These are phyloP conservation scores for Willisornis vidua DNA, from an alignment of 2,113 vertebrate genomes.

Conservation along the genomic window DNA sequence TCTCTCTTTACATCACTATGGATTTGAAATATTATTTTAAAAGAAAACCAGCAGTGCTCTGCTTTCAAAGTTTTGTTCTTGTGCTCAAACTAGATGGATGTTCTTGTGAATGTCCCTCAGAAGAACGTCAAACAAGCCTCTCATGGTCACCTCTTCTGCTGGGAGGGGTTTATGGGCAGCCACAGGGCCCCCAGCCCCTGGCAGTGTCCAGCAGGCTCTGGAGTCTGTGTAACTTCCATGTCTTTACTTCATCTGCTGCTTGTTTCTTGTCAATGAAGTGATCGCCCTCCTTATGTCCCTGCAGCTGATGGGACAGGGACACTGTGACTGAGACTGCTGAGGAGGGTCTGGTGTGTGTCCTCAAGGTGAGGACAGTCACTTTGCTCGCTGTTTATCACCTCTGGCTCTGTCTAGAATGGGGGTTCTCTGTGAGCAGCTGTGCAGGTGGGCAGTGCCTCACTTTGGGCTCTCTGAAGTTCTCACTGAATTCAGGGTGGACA, in stretches of 20 bases:
- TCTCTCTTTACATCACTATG: background rate
- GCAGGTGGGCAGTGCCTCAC: background rate
- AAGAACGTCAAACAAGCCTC: background rate
- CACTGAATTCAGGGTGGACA: fast-evolving
- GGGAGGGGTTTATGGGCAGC: background rate
- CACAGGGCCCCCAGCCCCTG: background rate
- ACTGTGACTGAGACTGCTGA: background rate
- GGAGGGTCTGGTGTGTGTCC: background rate
- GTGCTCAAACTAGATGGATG: background rate
- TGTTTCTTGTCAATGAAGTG: background rate
- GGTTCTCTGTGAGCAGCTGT: fast-evolving
- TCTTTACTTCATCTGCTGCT: background rate
- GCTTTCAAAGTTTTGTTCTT: background rate
- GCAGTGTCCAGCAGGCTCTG: fast-evolving
- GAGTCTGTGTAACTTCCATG: background rate
- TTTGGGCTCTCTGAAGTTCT: background rate
- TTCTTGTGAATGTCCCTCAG: fast-evolving
- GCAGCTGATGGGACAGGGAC: background rate
- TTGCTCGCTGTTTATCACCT: fast-evolving
- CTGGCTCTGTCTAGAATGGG: background rate
- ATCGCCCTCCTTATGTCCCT: fast-evolving
- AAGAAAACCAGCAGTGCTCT: background rate
- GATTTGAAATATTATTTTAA: background rate
- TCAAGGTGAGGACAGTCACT: background rate
- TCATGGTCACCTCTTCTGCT: background rate